Base-by-base conservation (phyloP, 2,113 vertebrate species). In the Psammodynastes pulverulentus region DNA sequence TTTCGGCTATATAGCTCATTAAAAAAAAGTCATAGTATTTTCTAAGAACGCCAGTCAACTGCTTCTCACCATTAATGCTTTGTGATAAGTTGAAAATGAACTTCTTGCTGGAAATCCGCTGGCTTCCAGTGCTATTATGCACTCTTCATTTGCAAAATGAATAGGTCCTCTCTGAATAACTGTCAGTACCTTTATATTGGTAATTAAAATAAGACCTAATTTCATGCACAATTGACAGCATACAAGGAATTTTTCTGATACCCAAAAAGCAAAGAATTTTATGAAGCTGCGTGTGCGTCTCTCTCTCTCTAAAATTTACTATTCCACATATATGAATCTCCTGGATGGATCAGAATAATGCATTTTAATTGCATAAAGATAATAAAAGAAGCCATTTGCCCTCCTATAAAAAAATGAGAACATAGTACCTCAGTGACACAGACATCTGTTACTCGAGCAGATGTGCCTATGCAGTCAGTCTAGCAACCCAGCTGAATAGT, bases 401-500 rank as follows among this genome's bases (percentile, higher is more conserved):
- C 92, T 93, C 94, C 90, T 97, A 98, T 97, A 97, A 98, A 98
- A 43, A 97, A 97, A 95, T 97, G 93, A 97, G 97, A 98, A 97
- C 96, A 98, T 96, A 96, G 97, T 95, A 98, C 97, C 97, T 98
- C 54, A 90, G 98, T 97, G 97, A 96, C 97, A 97, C 89, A 95
- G 97, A 97, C 97, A 98, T 97, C 98, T 98, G 98, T 95, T 98
- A 96, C 97, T 97, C 96, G 96, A 97, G 97, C 97, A 97, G 97
- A 97, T 97, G 97, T 95, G 95, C 96, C 96, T 95, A 89, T 92
- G 96, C 93, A 96, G 91, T 91, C 96, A 96, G 90, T 96, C 95
- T 96, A 97, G 97, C 96, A 97, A 94, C 45, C 85, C 93, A 54
- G 91, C 90, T 91, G 91, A 49, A 95, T 96, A 97, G 94, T 95